These are phyloP conservation scores for Scortum barcoo DNA, from an alignment of 2,113 vertebrate genomes.

Conservation along the genomic window DNA sequence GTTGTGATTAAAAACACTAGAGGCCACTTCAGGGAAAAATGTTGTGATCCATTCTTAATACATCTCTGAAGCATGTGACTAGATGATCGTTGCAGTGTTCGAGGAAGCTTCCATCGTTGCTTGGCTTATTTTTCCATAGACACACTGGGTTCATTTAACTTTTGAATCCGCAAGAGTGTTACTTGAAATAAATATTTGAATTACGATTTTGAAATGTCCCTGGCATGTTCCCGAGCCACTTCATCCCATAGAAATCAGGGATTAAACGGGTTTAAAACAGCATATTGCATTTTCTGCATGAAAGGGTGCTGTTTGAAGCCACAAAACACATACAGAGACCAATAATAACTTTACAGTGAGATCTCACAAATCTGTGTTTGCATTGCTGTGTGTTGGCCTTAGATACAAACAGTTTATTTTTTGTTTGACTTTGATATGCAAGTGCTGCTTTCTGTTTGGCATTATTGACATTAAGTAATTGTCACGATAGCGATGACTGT, in stretches of 20 bases:
- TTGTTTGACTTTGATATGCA: neutral
- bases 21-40: neutral
- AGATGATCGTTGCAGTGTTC: no score
- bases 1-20: neutral
- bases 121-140: neutral
- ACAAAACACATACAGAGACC: neutral
- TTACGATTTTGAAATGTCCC: neutral
- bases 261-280: neutral
- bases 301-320: neutral
- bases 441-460: neutral
- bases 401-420: neutral
- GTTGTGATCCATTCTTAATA: no score
- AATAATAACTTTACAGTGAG: no score
- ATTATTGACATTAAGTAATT: neutral
- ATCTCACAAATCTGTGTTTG: no score
- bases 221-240: neutral
- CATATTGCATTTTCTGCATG: neutral
- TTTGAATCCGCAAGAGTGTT: neutral
- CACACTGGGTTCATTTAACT: no score
- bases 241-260: neutral
- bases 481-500: neutral
- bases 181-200: neutral
- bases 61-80: neutral
- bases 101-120: neutral
- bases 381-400: neutral